phyloP scores from a whole-genome alignment of 2,888 invertebrate species.

The Plemyria rubiginata region DNA sequence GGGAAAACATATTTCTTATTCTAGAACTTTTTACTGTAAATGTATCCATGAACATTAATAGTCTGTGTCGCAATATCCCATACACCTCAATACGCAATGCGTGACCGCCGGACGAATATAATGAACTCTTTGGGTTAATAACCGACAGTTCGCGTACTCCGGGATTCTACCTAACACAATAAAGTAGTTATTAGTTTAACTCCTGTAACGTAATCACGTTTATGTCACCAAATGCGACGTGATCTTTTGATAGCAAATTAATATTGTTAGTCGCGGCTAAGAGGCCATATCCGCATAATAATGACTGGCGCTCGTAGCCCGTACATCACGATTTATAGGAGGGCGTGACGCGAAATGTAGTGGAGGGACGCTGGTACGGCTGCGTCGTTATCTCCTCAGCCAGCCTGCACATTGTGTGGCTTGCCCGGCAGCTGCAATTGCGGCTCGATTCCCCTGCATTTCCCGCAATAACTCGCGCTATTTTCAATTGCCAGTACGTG shows the following conservation, averaged over 20 bases:
- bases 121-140: constrained; percentile 73
- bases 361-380: constrained; percentile 49
- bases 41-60: constrained; percentile 47
- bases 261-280: constrained; percentile 23
- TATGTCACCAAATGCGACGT: constrained; percentile 26
- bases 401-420: constrained; percentile 61
- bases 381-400: constrained; percentile 55
- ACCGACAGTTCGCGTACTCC: constrained; percentile 60
- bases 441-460: constrained; percentile 69
- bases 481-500: constrained; percentile 79
- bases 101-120: constrained; percentile 74
- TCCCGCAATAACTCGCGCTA: constrained; percentile 73
- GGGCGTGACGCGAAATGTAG: constrained; percentile 60
- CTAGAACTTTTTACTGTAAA: constrained; percentile 52
- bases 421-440: constrained; percentile 75
- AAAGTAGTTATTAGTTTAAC: constrained; percentile 43
- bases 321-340: constrained; percentile 38
- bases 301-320: constrained; percentile 44
- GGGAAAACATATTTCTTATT: constrained; percentile 57
- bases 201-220: constrained; percentile 21
- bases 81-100: constrained; percentile 69
- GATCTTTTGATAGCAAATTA: constrained; percentile 22
- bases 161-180: constrained; percentile 65
- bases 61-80: constrained; percentile 71
- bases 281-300: constrained; percentile 35